phyloP scores from a whole-genome alignment of 2,888 invertebrate genomes.

The Agrotis segetum region DNA sequence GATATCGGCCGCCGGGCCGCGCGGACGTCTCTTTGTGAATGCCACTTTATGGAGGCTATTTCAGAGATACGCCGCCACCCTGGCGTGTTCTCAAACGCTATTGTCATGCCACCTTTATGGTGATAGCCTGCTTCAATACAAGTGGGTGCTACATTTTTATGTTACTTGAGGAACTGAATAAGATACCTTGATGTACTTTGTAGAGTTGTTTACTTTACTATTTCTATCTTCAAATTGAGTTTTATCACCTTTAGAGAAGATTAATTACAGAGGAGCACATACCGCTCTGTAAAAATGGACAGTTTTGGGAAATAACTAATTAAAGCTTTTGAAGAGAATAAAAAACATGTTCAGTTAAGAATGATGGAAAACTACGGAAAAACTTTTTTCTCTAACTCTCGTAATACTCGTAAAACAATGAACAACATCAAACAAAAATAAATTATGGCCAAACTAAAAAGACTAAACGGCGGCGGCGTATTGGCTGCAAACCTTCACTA shows the following conservation, averaged over 20 bases:
- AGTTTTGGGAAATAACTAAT: no score
- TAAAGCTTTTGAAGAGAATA: no score
- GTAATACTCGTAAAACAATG: not conserved
- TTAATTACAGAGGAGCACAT: no score
- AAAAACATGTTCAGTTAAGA: not conserved
- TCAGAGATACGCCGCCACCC: conserved; percentile 81
- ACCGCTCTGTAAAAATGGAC: no score
- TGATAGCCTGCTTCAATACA: conserved; percentile 73
- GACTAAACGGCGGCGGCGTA: not conserved
- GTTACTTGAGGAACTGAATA: conserved; percentile 47
- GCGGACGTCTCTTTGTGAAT: conserved; percentile 87
- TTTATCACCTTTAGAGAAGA: not conserved
- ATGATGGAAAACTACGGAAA: not conserved
- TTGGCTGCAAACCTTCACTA: not conserved
- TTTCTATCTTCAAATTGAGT: not conserved
- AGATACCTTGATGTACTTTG: conserved; percentile 25
- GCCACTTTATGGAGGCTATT: conserved; percentile 86
- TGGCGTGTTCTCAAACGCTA: conserved; percentile 80
- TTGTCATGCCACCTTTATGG: conserved; percentile 86
- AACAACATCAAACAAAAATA: no score
- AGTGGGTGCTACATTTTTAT: conserved; percentile 60
- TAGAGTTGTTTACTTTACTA: conserved; percentile 15
- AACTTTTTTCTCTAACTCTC: not conserved
- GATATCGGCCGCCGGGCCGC: conserved; percentile 87
- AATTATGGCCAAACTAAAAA: not conserved